Evolutionary conservation across 2,113 vertebrate species (phyloP).

Genomic region (Perca fluviatilis): DNA sequence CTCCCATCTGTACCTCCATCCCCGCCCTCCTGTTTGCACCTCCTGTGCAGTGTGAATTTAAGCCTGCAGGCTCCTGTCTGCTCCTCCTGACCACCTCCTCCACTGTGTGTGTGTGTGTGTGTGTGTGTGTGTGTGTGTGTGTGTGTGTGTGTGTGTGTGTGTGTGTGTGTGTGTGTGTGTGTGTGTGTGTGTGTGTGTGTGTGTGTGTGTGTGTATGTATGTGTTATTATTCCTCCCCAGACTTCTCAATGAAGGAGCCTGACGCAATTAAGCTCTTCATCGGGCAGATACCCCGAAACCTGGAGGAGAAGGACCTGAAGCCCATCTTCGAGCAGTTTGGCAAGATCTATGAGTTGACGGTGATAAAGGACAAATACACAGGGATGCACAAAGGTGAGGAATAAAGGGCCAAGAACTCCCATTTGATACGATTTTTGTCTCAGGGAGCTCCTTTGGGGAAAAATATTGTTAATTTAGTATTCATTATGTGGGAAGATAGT

Average conservation of each 20-base stretch:
- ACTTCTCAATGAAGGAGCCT: constrained; percentile 98
- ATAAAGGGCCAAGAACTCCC: background rate
- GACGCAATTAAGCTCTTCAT: constrained; percentile 99
- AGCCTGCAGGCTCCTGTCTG: constrained; percentile 74
- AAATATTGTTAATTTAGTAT: constrained; percentile 6
- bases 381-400: constrained; percentile 98
- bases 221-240: constrained; percentile 68
- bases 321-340: constrained; percentile 99
- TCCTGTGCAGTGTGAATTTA: constrained; percentile 80
- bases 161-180: constrained; percentile 27
- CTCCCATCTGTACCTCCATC: constrained; percentile 76
- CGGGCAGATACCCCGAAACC: constrained; percentile 99
- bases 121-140: constrained; percentile 43
- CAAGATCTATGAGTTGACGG: constrained; percentile 99
- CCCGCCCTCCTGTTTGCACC: constrained; percentile 78
- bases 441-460: background rate
- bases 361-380: constrained; percentile 99
- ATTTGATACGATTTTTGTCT: background rate
- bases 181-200: constrained; percentile 48
- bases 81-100: constrained; percentile 64
- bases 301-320: constrained; percentile 99
- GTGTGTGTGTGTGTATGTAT: constrained; percentile 43
- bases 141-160: constrained; percentile 43
- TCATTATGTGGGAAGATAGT: constrained; percentile 8
- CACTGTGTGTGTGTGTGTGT: constrained; percentile 27